Percentiles rank a stretch among this genome's conserved stretches.
phyloP scores from a whole-genome alignment of 2,888 invertebrate genomes.

The Poecilus cupreus region DNA sequence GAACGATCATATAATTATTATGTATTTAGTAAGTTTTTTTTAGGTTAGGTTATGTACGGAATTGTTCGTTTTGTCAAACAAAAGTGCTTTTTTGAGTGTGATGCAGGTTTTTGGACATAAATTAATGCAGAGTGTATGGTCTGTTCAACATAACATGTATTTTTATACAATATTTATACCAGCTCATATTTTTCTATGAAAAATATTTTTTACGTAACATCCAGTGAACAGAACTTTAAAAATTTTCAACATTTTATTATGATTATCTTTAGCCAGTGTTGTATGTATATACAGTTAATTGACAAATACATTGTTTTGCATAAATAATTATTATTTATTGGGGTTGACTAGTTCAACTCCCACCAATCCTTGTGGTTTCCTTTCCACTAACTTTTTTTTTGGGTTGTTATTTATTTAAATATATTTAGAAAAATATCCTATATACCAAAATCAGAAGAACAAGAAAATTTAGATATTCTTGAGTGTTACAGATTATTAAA shows the following conservation, averaged over 20 bases:
- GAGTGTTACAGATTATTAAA: no score
- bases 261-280: constrained; percentile 48
- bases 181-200: constrained; percentile 47
- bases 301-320: constrained; percentile 53
- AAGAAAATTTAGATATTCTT: no score
- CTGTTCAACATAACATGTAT: constrained; percentile 29
- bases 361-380: no score
- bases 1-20: no score
- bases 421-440: no score
- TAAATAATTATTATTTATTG: not conserved
- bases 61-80: not conserved
- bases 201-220: constrained; percentile 6
- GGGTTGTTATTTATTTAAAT: no score
- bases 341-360: no score
- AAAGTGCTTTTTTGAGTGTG: not conserved
- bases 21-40: no score
- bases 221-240: constrained; percentile 14
- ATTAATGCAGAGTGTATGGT: constrained; percentile 53
- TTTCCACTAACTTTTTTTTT: no score
- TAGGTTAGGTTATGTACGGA: no score
- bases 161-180: constrained; percentile 21
- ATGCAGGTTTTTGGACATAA: not conserved
- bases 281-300: constrained; percentile 55
- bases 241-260: constrained; percentile 42
- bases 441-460: no score